Base-by-base conservation (phyloP, 2,797 vertebrate genomes). In the Rhinogobio ventralis region DNA sequence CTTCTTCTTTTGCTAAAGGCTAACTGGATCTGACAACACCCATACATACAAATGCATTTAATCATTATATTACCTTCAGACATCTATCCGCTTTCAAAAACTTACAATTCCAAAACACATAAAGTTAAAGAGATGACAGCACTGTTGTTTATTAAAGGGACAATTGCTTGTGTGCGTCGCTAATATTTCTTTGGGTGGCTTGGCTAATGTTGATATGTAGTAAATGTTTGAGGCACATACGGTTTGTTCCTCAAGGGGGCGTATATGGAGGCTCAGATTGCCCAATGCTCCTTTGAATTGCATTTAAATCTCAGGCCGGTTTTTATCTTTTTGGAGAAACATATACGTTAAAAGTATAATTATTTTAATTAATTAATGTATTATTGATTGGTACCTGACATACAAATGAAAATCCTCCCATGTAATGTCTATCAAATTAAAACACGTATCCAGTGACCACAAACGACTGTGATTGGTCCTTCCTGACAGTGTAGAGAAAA, bases 161-260 rank as follows among this genome's bases (percentile, higher is more conserved):
- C 68, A 39, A 45, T 19, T 92, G 88, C 93, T 93, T 72, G 90
- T 89, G 91, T 93, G 91, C 93, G 91, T 91, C 91, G 25, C 19
- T 53, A 86, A 89, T 2, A 45, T 17, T 39, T 77, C 20, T 60
- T 60, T 45, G 23, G 53, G 14, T 19, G n/a, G 75, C 53, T 77
- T 11, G 15, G 55, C 53, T 42, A 25, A 28, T 17, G 20, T 64
- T 67, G 7, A 33, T 5, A 28, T 7, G 14, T 10, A 17, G 9
- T 15, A n/a, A 30, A 19, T 6, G 11, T 0, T 64, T 17, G 6
- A 33, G 23, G 8, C 15, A 42, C 9, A 36, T 1, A 1, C 1
- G 0, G 1, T 5, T 3, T 14, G 0, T n/a, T 55, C 62, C 82
- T 57, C 15, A 2, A 57, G 82, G 33, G 72, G 82, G 73, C 82